Evolutionary conservation across 2,888 invertebrate genomes (phyloP), one percentile per base, ranked within the genome.

Genomic region (Eristalinus aeneus): DNA sequence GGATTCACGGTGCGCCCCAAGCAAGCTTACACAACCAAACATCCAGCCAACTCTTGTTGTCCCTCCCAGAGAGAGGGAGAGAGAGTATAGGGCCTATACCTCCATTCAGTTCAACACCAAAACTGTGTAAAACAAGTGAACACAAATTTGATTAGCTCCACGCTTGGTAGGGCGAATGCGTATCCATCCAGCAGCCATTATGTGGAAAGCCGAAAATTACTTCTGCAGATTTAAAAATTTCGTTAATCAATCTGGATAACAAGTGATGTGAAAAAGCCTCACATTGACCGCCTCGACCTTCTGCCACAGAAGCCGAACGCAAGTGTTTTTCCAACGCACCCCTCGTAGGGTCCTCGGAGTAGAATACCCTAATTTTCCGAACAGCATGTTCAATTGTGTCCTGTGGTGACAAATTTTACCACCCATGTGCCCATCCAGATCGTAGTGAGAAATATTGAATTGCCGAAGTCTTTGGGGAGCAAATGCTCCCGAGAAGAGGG

Each of bases 401-500:
- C 76, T 73, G 73, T 60, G 80, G 85, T 76, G 72, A 76, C 60
- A 80, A 73, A 56, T 72, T 71, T 67, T 36, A 20, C 22, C 34
- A 63, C 53, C 73, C 65, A 46, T 39, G 6, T 71, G 34, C 32
- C n/a, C 46, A 22, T 23, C 23, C 16, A 16, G 16, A 23, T 10
- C 64, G 46, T 72, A 32, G 73, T 86, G 69, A 74, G 67, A 77
- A 81, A 77, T 82, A 85, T 81, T 82, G 81, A 82, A 86, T 73
- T 77, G 69, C 60, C 64, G 56, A 71, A 63, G 65, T 81, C 86
- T 86, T 74, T 71, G 63, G 82, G 86, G 82, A 86, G 54, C 61
- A 61, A 74, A 74, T 73, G 56, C 71, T 73, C 64, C 74, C 63
- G 36, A 56, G 53, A 4, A 54, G 65, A 74, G 73, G 56, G 46